Evolutionary conservation across 2,113 vertebrate species (phyloP).

Genomic region (Siniperca knerii): DNA sequence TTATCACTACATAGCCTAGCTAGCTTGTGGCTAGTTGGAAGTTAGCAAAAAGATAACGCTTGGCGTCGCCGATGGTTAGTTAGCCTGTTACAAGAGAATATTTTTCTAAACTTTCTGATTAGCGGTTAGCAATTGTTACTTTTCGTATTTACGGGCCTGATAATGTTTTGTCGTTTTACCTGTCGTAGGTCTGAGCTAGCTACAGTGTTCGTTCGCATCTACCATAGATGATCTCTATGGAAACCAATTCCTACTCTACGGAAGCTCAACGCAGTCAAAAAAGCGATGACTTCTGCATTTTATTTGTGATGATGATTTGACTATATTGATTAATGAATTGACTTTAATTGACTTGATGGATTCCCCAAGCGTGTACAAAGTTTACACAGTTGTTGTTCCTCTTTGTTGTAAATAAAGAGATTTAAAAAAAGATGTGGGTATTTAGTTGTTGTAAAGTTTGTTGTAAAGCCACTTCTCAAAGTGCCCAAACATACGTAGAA

Average conservation of each 20-base stretch:
- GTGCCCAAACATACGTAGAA: too few relatives aligned
- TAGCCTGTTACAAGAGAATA: background rate
- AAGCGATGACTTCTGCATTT: background rate
- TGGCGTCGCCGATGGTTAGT: background rate
- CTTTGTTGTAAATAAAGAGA: too few relatives aligned
- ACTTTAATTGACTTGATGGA: background rate
- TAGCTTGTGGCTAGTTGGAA: slow-evolving; percentile 8
- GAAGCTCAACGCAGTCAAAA: slow-evolving; percentile 32
- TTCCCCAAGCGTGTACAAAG: too few relatives aligned
- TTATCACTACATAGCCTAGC: background rate
- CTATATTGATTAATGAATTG: background rate
- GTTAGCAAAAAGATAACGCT: slow-evolving; percentile 20
- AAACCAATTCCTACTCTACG: slow-evolving; percentile 45
- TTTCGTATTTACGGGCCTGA: accelerated
- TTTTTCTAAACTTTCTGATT: background rate
- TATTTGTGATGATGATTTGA: background rate
- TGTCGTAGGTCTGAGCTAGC: background rate
- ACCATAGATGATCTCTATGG: slow-evolving; percentile 55
- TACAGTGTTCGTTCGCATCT: background rate
- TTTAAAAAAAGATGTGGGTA: too few relatives aligned
- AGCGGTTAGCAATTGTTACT: accelerated
- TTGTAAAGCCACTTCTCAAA: too few relatives aligned
- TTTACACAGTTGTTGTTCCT: too few relatives aligned
- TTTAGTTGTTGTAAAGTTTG: too few relatives aligned
- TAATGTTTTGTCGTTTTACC: slow-evolving; percentile 1